phyloP scores from a whole-genome alignment of 1,140 invertebrate genomes.

The Coenobita brevimanus region DNA sequence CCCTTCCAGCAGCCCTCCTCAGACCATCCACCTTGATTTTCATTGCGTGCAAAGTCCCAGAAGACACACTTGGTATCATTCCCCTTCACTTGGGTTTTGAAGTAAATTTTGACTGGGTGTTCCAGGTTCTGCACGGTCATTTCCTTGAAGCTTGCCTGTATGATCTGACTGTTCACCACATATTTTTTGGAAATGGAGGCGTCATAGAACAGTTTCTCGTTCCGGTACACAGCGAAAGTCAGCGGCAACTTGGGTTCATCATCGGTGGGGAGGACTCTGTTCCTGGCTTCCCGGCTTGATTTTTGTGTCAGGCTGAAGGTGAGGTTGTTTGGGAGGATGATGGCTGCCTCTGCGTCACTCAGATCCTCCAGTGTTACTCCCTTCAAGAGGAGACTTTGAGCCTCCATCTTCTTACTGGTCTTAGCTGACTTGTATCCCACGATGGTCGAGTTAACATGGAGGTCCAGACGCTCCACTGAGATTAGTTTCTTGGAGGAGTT shows the following conservation, averaged over 20 bases:
- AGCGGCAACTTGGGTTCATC: constrained; percentile 28
- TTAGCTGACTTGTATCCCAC: constrained; percentile 44
- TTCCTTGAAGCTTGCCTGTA: constrained; percentile 56
- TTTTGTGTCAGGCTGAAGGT: constrained; percentile 29
- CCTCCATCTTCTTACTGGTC: neutral
- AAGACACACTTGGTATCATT: constrained; percentile 69
- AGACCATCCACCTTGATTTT: constrained; percentile 68
- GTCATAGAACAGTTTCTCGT: constrained; percentile 61
- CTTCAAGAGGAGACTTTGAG: neutral
- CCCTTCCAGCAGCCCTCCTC: constrained; percentile 65
- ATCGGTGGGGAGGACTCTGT: neutral
- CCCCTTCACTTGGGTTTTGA: constrained; percentile 37
- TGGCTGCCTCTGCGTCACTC: constrained; percentile 46
- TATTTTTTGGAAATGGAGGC: neutral
- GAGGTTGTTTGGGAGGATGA: constrained; percentile 57
- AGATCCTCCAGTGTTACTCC: constrained; percentile 1
- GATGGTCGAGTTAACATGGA: constrained; percentile 39
- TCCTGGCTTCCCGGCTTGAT: neutral
- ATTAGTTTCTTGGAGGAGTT: constrained; percentile 22
- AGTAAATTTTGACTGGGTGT: constrained; percentile 48
- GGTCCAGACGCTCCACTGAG: constrained; percentile 40
- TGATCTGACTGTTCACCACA: constrained; percentile 61
- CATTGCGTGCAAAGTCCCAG: constrained; percentile 68
- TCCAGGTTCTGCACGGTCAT: constrained; percentile 29
- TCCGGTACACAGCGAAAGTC: constrained; percentile 55